Percentiles rank a stretch among this genome's conserved stretches.
These are phyloP conservation scores for Helarctos malayanus DNA, from an alignment of 2,797 vertebrate species.

Conservation along the genomic window DNA sequence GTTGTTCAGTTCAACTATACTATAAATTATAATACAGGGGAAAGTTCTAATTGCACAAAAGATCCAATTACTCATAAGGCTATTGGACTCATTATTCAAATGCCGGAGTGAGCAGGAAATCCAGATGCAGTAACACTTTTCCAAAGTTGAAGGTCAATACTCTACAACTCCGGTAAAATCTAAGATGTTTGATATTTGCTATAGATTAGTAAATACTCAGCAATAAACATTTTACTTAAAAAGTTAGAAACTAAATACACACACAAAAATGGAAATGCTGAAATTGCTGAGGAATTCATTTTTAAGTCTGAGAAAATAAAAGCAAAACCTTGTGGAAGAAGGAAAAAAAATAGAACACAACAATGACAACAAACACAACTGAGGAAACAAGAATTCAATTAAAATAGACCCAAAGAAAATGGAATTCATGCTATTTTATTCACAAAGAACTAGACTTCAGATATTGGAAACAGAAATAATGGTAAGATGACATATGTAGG, in stretches of 20 bases:
- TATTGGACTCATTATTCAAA: conserved; percentile 90
- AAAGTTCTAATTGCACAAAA: conserved; percentile 92
- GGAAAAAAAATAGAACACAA: not conserved
- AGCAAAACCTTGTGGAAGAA: not conserved
- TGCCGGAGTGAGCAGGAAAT: conserved; percentile 82
- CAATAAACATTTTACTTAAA: conserved; percentile 13
- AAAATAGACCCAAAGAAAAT: conserved; percentile 30
- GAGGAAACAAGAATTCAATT: conserved; percentile 20
- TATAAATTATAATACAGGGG: conserved; percentile 91
- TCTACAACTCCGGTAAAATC: conserved; percentile 8
- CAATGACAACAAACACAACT: not conserved
- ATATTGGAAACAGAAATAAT: not conserved
- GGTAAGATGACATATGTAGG: not conserved
- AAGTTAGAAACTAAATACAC: not conserved
- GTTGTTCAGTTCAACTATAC: conserved; percentile 90
- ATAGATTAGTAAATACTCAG: not conserved
- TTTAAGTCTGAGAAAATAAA: conserved; percentile 7
- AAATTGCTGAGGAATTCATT: not conserved
- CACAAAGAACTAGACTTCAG: not conserved
- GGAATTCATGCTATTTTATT: not conserved
- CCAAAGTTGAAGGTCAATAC: conserved; percentile 72
- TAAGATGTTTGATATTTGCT: conserved; percentile 10
- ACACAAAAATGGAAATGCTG: not conserved
- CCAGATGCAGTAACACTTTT: conserved; percentile 81
- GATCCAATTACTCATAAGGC: conserved; percentile 89